These are phyloP conservation scores for Urophycis tenuis DNA, from an alignment of 2,797 vertebrate species.

Conservation along the genomic window DNA sequence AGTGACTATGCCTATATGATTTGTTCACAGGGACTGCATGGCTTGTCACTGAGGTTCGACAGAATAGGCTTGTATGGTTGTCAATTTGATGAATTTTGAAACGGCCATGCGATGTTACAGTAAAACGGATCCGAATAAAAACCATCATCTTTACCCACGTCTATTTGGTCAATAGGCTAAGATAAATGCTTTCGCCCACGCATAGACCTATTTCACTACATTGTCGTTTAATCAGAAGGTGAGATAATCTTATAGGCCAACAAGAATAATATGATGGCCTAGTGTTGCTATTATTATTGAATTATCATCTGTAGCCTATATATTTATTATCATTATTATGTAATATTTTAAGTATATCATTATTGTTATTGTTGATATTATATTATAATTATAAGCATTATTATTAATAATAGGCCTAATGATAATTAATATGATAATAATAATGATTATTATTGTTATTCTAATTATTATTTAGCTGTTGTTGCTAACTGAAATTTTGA, in stretches of 20 bases:
- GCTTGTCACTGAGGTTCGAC: not conserved
- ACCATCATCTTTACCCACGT: not conserved
- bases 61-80: not conserved
- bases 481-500: not conserved
- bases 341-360: not conserved
- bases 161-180: not conserved
- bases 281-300: too few species aligned
- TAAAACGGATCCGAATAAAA: not conserved
- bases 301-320: too few species aligned
- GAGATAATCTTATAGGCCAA: not conserved
- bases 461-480: not conserved
- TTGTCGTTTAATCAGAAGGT: not conserved
- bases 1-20: not conserved
- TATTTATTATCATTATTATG: not conserved
- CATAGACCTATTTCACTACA: not conserved
- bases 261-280: not conserved
- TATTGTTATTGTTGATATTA: too few species aligned
- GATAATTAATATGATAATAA: not conserved
- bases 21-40: not conserved
- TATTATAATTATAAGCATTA: not conserved
- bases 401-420: not conserved
- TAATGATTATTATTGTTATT: not conserved
- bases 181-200: not conserved
- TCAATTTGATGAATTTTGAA: not conserved
- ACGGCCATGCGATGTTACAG: not conserved